Evolutionary conservation across 2,797 vertebrate species (phyloP).

Genomic region (Sebastes aleutianus): DNA sequence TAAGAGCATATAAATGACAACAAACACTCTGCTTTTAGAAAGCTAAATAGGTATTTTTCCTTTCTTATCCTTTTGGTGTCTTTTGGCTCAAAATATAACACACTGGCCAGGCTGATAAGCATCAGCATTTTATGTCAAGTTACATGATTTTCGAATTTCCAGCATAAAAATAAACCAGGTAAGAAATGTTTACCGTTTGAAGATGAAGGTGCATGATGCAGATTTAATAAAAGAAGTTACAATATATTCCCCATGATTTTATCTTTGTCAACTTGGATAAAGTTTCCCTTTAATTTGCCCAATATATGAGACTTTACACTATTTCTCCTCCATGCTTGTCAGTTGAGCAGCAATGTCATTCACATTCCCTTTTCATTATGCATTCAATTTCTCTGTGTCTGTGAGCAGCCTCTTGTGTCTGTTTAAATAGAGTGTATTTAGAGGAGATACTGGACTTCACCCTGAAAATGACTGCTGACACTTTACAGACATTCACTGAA

Average conservation of each 20-base stretch:
- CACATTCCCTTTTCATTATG: conserved; percentile 36
- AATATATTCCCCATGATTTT: neutral
- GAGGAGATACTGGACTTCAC: conserved; percentile 60
- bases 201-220: neutral
- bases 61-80: neutral
- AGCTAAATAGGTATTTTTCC: neutral
- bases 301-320: conserved; percentile 7
- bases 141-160: neutral
- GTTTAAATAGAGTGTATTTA: conserved; percentile 61
- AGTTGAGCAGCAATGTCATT: conserved; percentile 30
- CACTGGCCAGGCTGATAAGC: neutral
- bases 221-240: neutral
- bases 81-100: neutral
- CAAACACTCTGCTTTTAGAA: neutral
- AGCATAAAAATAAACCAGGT: neutral
- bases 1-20: neutral
- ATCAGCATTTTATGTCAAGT: neutral
- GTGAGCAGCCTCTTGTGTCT: conserved; percentile 57
- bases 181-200: neutral
- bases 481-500: conserved; percentile 62
- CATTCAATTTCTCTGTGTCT: conserved; percentile 35
- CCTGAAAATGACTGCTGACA: conserved; percentile 68
- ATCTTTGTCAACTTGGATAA: neutral
- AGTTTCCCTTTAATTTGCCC: conserved; percentile 8
- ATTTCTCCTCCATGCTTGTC: conserved; percentile 21